Percentiles rank a stretch among this genome's conserved stretches.
These are phyloP conservation scores for Gephyroberyx darwinii DNA, from an alignment of 2,797 vertebrate genomes.

Conservation along the genomic window DNA sequence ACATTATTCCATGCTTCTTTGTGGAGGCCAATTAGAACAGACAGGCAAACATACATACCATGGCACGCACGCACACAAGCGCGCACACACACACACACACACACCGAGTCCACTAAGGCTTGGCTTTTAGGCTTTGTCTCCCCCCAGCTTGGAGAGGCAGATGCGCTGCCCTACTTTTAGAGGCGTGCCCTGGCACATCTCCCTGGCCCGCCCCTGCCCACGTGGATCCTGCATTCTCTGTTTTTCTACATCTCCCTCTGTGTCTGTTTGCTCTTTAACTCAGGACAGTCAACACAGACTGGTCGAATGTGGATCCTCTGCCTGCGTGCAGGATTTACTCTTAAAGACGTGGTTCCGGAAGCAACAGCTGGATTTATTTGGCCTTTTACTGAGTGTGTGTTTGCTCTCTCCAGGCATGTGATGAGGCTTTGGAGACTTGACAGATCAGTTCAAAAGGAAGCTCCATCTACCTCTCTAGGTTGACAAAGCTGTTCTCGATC, in stretches of 20 bases:
- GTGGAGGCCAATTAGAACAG: constrained; percentile 28
- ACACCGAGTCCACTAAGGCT: background rate
- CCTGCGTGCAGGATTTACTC: background rate
- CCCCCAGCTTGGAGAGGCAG: constrained; percentile 48
- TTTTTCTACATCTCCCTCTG: constrained; percentile 1
- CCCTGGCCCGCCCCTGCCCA: constrained; percentile 63
- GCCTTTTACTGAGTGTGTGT: background rate
- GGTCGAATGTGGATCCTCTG: background rate
- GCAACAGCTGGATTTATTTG: constrained; percentile 8
- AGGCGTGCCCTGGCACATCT: constrained; percentile 58
- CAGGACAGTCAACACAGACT: too few species aligned
- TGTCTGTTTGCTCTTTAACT: background rate
- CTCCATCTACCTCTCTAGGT: background rate
- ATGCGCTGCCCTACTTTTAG: constrained; percentile 77
- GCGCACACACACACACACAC: constrained; percentile 9
- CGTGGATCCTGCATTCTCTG: constrained; percentile 50
- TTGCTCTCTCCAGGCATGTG: constrained; percentile 8
- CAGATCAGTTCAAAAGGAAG: constrained; percentile 9
- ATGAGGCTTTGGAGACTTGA: constrained; percentile 8
- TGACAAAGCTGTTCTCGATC: background rate
- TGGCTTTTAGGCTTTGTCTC: constrained; percentile 22
- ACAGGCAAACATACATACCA: constrained; percentile 13
- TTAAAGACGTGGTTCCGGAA: constrained; percentile 11
- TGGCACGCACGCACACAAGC: background rate
- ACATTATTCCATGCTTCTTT: constrained; percentile 35